These are phyloP conservation scores for Mimachlamys varia DNA, from an alignment of 2,888 invertebrate species.

Conservation along the genomic window DNA sequence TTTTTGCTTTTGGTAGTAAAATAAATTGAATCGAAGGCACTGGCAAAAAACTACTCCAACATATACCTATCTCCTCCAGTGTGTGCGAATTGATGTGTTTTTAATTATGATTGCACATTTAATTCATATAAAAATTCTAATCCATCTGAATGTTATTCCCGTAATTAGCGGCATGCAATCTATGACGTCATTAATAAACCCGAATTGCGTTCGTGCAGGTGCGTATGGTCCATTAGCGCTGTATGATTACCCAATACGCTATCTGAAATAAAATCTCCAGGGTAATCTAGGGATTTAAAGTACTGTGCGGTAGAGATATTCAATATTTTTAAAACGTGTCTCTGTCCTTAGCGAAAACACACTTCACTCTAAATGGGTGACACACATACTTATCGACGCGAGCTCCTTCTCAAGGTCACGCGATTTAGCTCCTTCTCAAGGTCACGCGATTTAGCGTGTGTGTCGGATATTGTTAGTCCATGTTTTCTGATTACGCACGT, in stretches of 20 bases:
- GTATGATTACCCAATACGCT: not conserved
- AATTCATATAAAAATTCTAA: not conserved
- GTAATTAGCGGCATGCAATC: too few relatives aligned
- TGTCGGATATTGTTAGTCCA: not conserved
- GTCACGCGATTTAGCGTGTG: not conserved
- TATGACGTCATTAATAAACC: not conserved
- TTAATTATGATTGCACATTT: not conserved
- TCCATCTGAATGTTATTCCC: too few relatives aligned
- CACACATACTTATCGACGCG: conserved; percentile 2
- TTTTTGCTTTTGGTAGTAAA: too few relatives aligned
- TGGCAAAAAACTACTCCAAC: too few relatives aligned
- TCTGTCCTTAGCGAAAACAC: not conserved
- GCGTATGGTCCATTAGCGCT: not conserved
- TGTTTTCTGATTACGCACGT: not conserved
- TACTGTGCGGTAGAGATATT: not conserved
- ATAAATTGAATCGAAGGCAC: too few relatives aligned
- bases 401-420: not conserved
- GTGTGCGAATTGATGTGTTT: not conserved
- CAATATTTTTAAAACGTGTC: not conserved
- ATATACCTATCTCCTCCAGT: too few relatives aligned
- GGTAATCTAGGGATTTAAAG: not conserved
- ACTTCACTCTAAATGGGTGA: not conserved
- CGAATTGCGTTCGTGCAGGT: not conserved
- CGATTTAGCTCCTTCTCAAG: not conserved
- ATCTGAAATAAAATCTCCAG: not conserved